Conservation (phyloP, 2,888 invertebrate species). For the Zygogramma bicolorata region DNA sequence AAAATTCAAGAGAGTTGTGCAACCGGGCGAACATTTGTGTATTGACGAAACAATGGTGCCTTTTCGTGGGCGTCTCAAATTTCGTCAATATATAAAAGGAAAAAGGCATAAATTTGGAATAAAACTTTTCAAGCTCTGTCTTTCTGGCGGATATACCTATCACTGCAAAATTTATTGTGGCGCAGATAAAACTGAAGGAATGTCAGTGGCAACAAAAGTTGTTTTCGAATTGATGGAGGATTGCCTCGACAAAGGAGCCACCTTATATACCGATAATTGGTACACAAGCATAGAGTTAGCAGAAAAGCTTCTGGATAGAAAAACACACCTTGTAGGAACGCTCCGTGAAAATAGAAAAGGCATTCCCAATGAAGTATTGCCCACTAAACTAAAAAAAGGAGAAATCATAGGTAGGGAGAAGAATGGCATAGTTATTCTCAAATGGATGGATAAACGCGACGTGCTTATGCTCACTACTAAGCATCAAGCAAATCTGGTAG, state of each 20-base stretch:
- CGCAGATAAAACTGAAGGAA: slow-evolving; percentile 17
- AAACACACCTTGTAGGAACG: slow-evolving; percentile 53
- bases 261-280: slow-evolving; percentile 37
- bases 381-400: slow-evolving; percentile 42
- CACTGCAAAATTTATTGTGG: slow-evolving; percentile 32
- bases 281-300: slow-evolving; percentile 38
- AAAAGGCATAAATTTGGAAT: slow-evolving; percentile 4
- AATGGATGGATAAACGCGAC: slow-evolving; percentile 52
- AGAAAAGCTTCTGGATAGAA: slow-evolving; percentile 40
- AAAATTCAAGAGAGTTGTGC: slow-evolving; percentile 23
- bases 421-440: slow-evolving; percentile 45
- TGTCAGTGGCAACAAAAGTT: slow-evolving; percentile 19
- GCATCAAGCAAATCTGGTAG: slow-evolving; percentile 15
- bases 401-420: slow-evolving; percentile 18
- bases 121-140: slow-evolving; percentile 19
- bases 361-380: slow-evolving; percentile 46
- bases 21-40: slow-evolving; percentile 7
- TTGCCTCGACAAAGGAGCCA: slow-evolving; percentile 16
- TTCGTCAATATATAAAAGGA: slow-evolving; percentile 8
- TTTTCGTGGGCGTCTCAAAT: slow-evolving; percentile 19
- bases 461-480: slow-evolving; percentile 34
- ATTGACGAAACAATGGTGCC: slow-evolving; percentile 13
- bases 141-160: slow-evolving; percentile 49
- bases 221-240: slow-evolving; percentile 15
- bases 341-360: slow-evolving; percentile 50